phyloP scores from a whole-genome alignment of 2,797 vertebrate genomes.

The Eulemur rubriventer region DNA sequence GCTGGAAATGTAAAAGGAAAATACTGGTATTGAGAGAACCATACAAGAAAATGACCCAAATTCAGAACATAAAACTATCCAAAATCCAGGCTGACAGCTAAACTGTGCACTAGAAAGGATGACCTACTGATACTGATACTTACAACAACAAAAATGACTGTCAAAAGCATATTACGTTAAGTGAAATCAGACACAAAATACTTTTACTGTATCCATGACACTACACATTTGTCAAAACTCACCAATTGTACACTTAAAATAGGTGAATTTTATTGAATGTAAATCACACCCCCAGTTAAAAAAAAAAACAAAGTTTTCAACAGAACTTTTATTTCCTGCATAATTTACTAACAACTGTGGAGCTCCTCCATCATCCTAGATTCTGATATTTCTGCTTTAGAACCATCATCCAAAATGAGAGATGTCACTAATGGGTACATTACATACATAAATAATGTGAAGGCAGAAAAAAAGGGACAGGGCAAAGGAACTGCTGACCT shows the following conservation, averaged over 20 bases:
- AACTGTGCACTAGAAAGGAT: neutral
- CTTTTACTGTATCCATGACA: neutral
- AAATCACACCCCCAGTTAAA: neutral
- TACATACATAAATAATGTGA: neutral
- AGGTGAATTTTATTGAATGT: neutral
- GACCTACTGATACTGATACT: neutral
- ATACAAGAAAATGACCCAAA: neutral
- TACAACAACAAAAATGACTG: neutral
- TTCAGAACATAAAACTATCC: neutral
- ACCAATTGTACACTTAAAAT: neutral
- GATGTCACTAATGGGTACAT: neutral
- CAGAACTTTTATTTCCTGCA: constrained; percentile 6
- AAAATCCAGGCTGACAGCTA: neutral
- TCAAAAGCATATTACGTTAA: neutral
- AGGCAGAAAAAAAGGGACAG: neutral
- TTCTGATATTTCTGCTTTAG: neutral
- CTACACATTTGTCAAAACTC: neutral
- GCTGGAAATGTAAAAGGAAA: neutral
- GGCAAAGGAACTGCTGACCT: neutral
- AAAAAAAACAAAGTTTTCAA: neutral
- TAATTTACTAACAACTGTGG: neutral
- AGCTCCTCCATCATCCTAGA: neutral
- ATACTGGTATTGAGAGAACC: neutral
- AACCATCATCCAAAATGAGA: neutral
- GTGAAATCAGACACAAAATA: neutral